Evolutionary conservation across 2,113 vertebrate genomes (phyloP).

Genomic region (Carassius gibelio): DNA sequence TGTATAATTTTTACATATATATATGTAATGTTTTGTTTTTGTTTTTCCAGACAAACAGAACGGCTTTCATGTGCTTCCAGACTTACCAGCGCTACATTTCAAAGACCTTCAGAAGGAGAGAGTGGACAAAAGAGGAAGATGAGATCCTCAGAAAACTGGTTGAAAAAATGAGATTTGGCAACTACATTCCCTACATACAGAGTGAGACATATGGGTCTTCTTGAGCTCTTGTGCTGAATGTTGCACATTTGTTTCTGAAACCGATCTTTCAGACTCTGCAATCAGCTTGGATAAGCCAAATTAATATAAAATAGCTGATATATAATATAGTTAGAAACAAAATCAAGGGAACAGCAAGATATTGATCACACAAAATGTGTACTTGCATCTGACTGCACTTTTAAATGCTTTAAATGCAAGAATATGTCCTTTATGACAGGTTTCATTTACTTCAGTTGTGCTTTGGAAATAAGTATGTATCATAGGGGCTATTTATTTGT

Average conservation of each 20-base stretch:
- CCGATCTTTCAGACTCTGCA: not conserved
- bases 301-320: not conserved
- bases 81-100: slow-evolving; percentile 83
- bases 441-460: not conserved
- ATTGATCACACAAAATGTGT: not conserved
- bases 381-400: not conserved
- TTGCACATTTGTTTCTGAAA: not conserved
- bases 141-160: slow-evolving; percentile 80
- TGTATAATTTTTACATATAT: not conserved
- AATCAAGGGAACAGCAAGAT: not conserved
- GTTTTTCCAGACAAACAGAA: slow-evolving; percentile 80
- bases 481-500: not conserved
- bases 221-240: not conserved
- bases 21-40: no score
- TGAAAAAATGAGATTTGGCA: slow-evolving; percentile 90
- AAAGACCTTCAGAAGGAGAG: slow-evolving; percentile 73
- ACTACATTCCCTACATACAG: slow-evolving; percentile 82
- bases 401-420: not conserved
- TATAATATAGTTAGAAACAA: not conserved
- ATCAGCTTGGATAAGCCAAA: not conserved
- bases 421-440: not conserved
- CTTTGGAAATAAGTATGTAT: not conserved
- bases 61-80: slow-evolving; percentile 93
- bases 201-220: slow-evolving; percentile 15
- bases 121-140: slow-evolving; percentile 85